Evolutionary conservation across 2,797 vertebrate genomes (phyloP).

Genomic region (Lindbergichthys nudifrons): DNA sequence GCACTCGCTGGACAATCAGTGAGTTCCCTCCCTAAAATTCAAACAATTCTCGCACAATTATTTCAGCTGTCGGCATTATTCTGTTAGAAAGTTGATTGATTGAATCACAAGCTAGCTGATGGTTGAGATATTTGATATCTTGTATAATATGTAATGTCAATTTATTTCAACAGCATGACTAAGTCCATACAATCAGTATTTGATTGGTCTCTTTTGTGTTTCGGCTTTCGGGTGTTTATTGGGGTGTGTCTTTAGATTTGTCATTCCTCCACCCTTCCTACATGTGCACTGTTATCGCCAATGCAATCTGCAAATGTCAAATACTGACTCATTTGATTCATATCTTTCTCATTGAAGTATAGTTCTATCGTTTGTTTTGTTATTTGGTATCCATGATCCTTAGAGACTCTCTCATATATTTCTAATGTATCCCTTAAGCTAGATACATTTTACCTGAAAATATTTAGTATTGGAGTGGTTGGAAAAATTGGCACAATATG

Average conservation of each 20-base stretch:
- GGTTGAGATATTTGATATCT: not conserved
- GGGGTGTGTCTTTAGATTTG: conserved; percentile 29
- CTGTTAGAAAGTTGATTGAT: conserved; percentile 1
- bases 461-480: too few relatives aligned
- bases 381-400: not conserved
- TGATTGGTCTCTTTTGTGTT: conserved; percentile 25
- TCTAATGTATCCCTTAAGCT: not conserved
- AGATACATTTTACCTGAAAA: not conserved
- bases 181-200: not conserved
- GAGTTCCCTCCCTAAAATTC: conserved; percentile 35
- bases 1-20: not conserved
- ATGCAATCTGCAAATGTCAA: conserved; percentile 4
- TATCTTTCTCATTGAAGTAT: not conserved
- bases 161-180: not conserved
- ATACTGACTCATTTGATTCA: conserved; percentile 4
- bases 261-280: not conserved
- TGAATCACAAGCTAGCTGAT: not conserved
- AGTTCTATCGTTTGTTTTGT: not conserved
- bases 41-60: conserved; percentile 20
- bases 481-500: not conserved
- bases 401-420: not conserved
- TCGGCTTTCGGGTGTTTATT: conserved; percentile 15
- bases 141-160: conserved; percentile 9
- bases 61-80: conserved; percentile 13
- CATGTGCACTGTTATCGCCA: conserved; percentile 19